Conservation (phyloP, 2,113 vertebrate species). For the Muntiacus reevesi region DNA sequence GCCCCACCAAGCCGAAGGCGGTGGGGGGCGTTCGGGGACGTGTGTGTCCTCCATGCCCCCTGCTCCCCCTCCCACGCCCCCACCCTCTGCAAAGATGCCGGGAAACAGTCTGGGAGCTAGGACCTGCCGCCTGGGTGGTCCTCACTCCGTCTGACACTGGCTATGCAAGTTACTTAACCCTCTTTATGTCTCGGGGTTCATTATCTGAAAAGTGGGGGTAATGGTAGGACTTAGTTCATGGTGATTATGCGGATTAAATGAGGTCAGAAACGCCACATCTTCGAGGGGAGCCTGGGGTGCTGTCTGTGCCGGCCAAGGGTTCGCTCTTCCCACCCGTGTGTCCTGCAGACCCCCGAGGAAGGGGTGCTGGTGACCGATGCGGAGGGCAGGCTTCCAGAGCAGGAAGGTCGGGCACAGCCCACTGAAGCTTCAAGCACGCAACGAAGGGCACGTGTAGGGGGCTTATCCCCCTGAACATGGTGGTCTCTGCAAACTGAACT, state of each 20-base stretch:
- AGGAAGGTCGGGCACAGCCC: neutral
- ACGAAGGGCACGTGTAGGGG: neutral
- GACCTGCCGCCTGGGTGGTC: neutral
- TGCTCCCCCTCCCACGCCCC: rapidly evolving
- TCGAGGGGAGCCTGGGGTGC: neutral
- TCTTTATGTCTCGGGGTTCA: neutral
- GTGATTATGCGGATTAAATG: neutral
- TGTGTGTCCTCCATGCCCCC: neutral
- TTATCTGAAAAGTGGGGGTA: neutral
- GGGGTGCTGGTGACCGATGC: neutral
- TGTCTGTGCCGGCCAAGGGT: neutral
- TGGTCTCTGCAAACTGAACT: neutral
- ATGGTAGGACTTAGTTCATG: neutral
- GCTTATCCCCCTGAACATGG: neutral
- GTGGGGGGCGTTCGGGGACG: neutral
- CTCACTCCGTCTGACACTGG: neutral
- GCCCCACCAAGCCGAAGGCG: neutral
- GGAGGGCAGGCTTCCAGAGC: neutral
- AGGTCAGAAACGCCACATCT: neutral
- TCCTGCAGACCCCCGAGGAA: neutral
- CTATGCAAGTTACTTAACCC: neutral
- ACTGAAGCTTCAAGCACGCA: neutral
- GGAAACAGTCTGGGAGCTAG: neutral
- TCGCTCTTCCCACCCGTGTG: rapidly evolving
- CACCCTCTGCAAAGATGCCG: rapidly evolving